Evolutionary conservation across 92 coral and sea anemone species (phyloP).

Genomic region (Paramuricea clavata): DNA sequence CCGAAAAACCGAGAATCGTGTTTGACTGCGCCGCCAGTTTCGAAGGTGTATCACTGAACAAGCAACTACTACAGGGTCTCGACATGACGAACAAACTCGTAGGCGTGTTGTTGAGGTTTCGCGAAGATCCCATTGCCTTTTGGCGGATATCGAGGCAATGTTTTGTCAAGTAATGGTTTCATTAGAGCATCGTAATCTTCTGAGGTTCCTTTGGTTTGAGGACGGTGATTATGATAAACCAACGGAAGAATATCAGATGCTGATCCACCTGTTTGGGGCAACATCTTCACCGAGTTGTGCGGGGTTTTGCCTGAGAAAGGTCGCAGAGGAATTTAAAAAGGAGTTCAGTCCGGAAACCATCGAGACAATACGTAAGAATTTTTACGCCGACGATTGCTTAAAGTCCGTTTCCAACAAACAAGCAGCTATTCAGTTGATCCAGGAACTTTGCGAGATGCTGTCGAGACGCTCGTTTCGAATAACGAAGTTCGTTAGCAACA

Average conservation of each 20-base stretch:
- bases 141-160: slow-evolving; percentile 52
- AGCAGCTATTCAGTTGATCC: slow-evolving; percentile 12
- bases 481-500: slow-evolving; percentile 6
- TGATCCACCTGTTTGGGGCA: slow-evolving; percentile 36
- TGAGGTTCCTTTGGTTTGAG: slow-evolving; percentile 49
- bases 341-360: slow-evolving; percentile 18
- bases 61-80: slow-evolving; percentile 35
- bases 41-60: slow-evolving; percentile 27
- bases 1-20: slow-evolving; percentile 21
- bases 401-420: slow-evolving; percentile 25
- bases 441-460: slow-evolving; percentile 5
- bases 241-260: slow-evolving; percentile 31
- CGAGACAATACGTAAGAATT: slow-evolving; percentile 31
- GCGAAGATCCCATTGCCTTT: slow-evolving; percentile 39
- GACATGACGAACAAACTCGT: slow-evolving; percentile 30
- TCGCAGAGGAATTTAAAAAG: slow-evolving; percentile 33
- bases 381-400: slow-evolving; percentile 48
- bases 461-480: not conserved
- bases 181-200: slow-evolving; percentile 12
- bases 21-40: slow-evolving; percentile 41
- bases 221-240: not conserved
- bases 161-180: slow-evolving; percentile 43
- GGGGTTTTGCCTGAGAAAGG: slow-evolving; percentile 48
- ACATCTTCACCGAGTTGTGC: too few species aligned
- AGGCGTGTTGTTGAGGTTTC: slow-evolving; percentile 39